Evolutionary conservation across 2,888 invertebrate genomes (phyloP).

Genomic region (Coecobrya sp.): DNA sequence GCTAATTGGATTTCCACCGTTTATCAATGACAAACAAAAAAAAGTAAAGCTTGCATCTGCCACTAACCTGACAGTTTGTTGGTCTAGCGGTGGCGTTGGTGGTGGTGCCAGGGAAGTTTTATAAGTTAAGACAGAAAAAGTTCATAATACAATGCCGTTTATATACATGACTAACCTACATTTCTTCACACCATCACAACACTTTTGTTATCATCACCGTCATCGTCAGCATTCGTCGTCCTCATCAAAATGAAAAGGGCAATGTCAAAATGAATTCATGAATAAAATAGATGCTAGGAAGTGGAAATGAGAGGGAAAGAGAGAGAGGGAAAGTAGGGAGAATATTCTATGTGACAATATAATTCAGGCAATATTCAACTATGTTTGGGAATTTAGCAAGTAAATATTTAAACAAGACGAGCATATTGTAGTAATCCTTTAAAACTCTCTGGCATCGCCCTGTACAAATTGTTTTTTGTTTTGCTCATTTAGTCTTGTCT

Average conservation of each 20-base stretch:
- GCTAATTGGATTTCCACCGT: slow-evolving; percentile 23
- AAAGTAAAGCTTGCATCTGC: neutral
- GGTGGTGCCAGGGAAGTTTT: neutral
- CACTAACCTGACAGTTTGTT: slow-evolving; percentile 10
- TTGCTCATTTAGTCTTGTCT: neutral
- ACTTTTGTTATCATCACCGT: neutral
- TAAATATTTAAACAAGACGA: slow-evolving; percentile 31
- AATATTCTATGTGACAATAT: neutral
- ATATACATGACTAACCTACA: neutral
- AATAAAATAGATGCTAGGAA: slow-evolving; percentile 33
- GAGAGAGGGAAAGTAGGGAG: neutral
- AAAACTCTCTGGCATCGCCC: neutral
- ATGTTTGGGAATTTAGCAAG: slow-evolving; percentile 16
- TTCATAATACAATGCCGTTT: neutral
- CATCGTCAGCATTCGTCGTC: neutral
- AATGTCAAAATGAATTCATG: slow-evolving; percentile 48
- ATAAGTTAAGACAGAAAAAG: neutral
- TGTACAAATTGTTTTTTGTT: neutral
- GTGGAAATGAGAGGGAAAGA: neutral
- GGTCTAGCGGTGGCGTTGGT: neutral
- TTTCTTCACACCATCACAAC: too few species aligned
- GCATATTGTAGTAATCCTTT: neutral
- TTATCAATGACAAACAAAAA: slow-evolving; percentile 18
- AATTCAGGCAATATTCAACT: neutral
- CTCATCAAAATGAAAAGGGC: neutral